Conservation (phyloP, 2,888 invertebrate species). For the Epirrhoe tristata region DNA sequence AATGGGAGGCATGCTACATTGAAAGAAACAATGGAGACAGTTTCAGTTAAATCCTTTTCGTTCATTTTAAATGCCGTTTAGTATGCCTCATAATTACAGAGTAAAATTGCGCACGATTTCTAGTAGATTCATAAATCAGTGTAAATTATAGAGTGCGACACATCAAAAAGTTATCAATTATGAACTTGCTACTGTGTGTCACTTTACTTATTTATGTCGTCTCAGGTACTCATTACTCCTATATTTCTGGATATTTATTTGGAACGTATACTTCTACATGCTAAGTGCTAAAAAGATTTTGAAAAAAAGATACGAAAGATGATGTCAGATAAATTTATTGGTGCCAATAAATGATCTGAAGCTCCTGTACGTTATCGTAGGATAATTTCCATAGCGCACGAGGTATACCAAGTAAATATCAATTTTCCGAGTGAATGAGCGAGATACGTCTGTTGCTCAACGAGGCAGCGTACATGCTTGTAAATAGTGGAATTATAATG, state of each 20-base stretch:
- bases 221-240: background rate
- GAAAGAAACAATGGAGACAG: constrained; percentile 39
- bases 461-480: constrained; percentile 20
- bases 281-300: no score
- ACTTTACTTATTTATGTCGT: no score
- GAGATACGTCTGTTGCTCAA: constrained; percentile 27
- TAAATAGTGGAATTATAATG: constrained; percentile 27
- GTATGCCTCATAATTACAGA: constrained; percentile 41
- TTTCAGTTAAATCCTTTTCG: constrained; percentile 22
- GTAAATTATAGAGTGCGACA: constrained; percentile 2
- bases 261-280: no score
- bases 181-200: background rate
- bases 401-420: constrained; percentile 28
- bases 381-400: constrained; percentile 14
- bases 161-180: background rate
- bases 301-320: no score
- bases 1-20: no score
- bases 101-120: constrained; percentile 30
- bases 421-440: constrained; percentile 27
- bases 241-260: background rate
- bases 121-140: constrained; percentile 34
- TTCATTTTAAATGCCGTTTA: constrained; percentile 32
- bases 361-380: background rate
- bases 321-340: no score
- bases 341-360: no score